These are phyloP conservation scores for Drosophila seclusa DNA, from an alignment of 2,888 invertebrate genomes.

Conservation along the genomic window DNA sequence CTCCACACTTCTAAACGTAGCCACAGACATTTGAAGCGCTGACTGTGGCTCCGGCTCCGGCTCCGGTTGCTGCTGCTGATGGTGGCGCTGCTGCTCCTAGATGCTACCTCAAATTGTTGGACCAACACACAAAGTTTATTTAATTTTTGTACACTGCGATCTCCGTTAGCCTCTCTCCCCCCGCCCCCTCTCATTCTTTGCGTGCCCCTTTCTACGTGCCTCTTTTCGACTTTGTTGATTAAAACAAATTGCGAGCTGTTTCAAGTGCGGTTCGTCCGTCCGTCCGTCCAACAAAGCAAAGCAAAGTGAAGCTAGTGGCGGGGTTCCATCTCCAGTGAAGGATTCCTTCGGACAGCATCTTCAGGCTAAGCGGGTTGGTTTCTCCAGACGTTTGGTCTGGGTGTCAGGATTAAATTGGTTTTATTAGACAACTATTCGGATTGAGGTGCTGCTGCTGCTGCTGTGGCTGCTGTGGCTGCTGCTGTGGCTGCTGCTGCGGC, in stretches of 20 bases:
- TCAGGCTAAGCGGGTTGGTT: background rate
- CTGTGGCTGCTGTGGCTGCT: background rate
- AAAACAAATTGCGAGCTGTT: conserved; percentile 77
- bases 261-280: conserved; percentile 47
- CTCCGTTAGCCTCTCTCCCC: background rate
- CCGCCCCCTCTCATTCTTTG: background rate
- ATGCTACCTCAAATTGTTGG: conserved; percentile 69
- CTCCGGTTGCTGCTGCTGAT: background rate
- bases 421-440: conserved; percentile 32
- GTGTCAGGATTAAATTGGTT: conserved; percentile 54
- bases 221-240: conserved; percentile 77
- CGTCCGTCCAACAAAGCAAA: conserved; percentile 24
- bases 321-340: background rate
- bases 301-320: conserved; percentile 2
- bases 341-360: conserved; percentile 1
- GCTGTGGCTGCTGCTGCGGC: background rate
- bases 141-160: conserved; percentile 65
- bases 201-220: conserved; percentile 34
- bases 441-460: conserved; percentile 17
- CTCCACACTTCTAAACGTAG: conserved; percentile 21
- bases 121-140: conserved; percentile 73
- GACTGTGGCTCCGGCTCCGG: conserved; percentile 26
- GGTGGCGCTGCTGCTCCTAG: conserved; percentile 19
- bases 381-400: conserved; percentile 32
- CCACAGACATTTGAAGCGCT: conserved; percentile 60